Evolutionary conservation across 1,140 invertebrate species (phyloP).

Genomic region (Hyles vespertilio): DNA sequence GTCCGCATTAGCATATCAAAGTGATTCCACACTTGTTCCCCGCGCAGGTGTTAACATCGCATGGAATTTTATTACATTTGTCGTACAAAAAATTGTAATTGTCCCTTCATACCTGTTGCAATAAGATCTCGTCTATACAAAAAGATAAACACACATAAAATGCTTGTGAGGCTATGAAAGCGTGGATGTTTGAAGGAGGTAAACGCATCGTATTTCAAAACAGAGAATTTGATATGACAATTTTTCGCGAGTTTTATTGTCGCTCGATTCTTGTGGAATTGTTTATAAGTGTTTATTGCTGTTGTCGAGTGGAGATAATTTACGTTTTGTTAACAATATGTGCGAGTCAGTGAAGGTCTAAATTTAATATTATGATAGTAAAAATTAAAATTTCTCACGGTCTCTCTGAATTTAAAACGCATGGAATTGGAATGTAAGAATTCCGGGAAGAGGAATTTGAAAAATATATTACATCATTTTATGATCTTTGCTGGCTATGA

Average conservation of each 20-base stretch:
- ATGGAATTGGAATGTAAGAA: no score
- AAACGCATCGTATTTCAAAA: conserved; percentile 56
- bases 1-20: conserved; percentile 35
- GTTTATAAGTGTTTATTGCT: conserved; percentile 3
- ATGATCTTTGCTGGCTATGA: no score
- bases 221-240: conserved; percentile 56
- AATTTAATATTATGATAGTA: no score
- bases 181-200: conserved; percentile 40
- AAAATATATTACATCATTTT: no score
- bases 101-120: conserved; percentile 40
- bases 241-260: conserved; percentile 47
- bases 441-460: no score
- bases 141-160: conserved; percentile 41
- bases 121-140: conserved; percentile 35
- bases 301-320: no score
- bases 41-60: conserved; percentile 30
- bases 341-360: no score
- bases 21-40: conserved; percentile 3
- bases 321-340: no score
- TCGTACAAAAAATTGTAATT: conserved; percentile 30
- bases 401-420: no score
- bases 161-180: conserved; percentile 31
- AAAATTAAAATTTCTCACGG: no score
- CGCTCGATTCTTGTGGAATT: conserved; percentile 31
- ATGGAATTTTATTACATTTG: conserved; percentile 24